Conservation (phyloP, 2,797 vertebrate species). For the Spinus pinus region DNA sequence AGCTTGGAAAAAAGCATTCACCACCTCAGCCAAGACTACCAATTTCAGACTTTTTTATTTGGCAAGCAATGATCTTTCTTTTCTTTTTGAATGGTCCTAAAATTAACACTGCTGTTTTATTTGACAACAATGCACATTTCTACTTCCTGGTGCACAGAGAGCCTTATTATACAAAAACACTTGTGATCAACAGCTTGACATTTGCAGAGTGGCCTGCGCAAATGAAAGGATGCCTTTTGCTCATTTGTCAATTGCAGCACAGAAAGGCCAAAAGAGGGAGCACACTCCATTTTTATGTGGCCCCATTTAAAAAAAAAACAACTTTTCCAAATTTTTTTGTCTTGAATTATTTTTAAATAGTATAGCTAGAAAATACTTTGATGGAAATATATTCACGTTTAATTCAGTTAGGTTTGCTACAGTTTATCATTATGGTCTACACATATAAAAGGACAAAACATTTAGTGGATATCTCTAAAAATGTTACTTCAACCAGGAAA, state of each 20-base stretch:
- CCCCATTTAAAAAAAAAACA: neutral
- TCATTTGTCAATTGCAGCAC: neutral
- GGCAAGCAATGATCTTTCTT: neutral
- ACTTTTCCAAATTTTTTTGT: neutral
- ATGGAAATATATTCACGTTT: neutral
- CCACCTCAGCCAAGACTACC: neutral
- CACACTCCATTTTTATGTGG: neutral
- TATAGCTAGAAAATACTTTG: neutral
- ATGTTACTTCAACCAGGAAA: neutral
- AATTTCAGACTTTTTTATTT: neutral
- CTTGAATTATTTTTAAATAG: neutral
- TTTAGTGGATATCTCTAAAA: neutral
- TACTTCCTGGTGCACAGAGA: conserved; percentile 25
- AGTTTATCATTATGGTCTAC: neutral
- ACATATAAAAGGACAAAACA: neutral
- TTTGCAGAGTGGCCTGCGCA: neutral
- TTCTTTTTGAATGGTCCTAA: neutral
- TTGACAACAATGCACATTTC: conserved; percentile 26
- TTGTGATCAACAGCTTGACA: neutral
- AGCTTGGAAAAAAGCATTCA: neutral
- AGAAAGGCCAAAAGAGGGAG: neutral
- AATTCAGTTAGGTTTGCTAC: neutral
- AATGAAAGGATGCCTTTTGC: neutral
- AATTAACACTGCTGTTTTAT: conserved; percentile 19
- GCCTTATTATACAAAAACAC: neutral